A percentile compares a stretch with the other conserved stretches of the same genome.
These are phyloP conservation scores for Sciurus carolinensis DNA, from an alignment of 2,797 vertebrate genomes.

Conservation along the genomic window DNA sequence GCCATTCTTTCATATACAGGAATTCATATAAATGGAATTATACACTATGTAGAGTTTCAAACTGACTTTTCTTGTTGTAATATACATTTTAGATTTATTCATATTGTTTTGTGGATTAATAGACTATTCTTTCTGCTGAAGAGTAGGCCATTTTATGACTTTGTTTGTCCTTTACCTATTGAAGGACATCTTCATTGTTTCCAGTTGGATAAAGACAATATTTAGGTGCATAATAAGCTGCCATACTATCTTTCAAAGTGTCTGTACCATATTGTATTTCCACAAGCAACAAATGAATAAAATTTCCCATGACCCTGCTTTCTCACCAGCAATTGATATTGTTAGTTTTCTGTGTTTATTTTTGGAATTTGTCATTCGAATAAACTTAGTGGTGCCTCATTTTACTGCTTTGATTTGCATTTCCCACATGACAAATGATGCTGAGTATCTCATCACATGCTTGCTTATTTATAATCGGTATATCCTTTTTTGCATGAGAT, in stretches of 20 bases:
- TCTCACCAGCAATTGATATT: neutral
- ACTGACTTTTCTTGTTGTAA: neutral
- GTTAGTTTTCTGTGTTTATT: neutral
- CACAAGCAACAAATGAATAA: neutral
- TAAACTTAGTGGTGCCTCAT: neutral
- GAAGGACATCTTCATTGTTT: neutral
- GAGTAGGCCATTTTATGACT: neutral
- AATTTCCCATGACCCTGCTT: neutral
- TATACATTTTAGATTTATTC: neutral
- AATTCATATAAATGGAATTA: neutral
- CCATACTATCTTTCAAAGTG: neutral
- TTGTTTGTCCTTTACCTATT: neutral
- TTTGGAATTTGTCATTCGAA: neutral
- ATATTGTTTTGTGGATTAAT: no score
- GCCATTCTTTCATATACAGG: neutral
- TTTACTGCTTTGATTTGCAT: neutral
- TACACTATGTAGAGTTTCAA: neutral
- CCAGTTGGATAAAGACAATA: neutral
- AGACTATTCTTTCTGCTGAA: neutral
- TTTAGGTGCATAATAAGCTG: neutral
- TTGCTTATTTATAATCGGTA: neutral
- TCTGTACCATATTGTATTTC: neutral
- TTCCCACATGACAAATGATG: neutral
- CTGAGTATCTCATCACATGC: no score
- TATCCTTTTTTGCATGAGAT: neutral